Base-by-base conservation (phyloP, 2,888 invertebrate species). In the Blera fallax region DNA sequence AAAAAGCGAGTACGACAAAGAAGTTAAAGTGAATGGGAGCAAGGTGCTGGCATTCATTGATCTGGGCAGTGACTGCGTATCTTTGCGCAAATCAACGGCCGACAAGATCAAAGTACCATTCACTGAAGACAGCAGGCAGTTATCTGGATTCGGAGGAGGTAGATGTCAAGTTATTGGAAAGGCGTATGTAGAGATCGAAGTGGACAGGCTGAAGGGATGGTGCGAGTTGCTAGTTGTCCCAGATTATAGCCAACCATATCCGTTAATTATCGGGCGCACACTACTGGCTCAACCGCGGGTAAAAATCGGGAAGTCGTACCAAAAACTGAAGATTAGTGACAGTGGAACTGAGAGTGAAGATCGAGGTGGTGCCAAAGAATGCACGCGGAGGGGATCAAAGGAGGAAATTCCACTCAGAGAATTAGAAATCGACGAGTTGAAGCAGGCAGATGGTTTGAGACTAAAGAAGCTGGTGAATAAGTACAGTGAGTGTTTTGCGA, bases 21-120 rank as follows among this genome's bases (percentile, higher is more conserved):
- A 67, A 48, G 27, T 50, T 11, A 32, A 67, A 50, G 50, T 67
- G 11, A 67, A 65, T 48, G 50, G 52, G 11, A 11, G 32, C 37
- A n/a, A 67, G 29, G 37, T 67, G 11, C 21, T 18, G 21, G 67
- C 37, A 10, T 67, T 67, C n/a, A 67, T 67, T 21, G 52, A 52
- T 37, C 24, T 67, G 52, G 67, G 56, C 3, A 69, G 56, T 27
- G 67, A 52, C 16, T 50, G 37, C 11, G 56, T 69, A 16, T 43
- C 69, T 11, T 27, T 69, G 14, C 40, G 43, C 3, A 52, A 69
- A 43, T 69, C 69, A 24, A 29, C 27, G 24, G 56, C 29, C 40
- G 14, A 56, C 29, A 69, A 27, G 40, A 56, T 8, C 21, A 24
- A n/a, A 8, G 21, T 56, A 5, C 40, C 37, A 54, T 69, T 40